Conservation (phyloP, 2,888 invertebrate genomes). For the Baronia brevicornis region DNA sequence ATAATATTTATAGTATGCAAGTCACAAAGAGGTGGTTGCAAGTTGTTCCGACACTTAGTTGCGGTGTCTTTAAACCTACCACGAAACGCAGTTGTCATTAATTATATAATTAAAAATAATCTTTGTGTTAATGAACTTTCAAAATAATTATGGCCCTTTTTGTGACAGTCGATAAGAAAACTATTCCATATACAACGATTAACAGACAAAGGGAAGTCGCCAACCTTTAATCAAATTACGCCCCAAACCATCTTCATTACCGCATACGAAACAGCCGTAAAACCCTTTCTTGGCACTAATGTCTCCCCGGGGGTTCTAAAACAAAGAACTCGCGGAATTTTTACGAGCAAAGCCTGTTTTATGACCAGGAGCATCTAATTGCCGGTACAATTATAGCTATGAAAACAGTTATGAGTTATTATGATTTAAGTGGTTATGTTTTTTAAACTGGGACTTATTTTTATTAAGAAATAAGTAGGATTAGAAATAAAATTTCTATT, state of each 20-base stretch:
- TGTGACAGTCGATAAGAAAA: no score
- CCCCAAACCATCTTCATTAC: slow-evolving; percentile 19
- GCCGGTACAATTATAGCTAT: slow-evolving; percentile 22
- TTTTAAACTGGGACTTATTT: no score
- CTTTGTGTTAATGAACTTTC: no score
- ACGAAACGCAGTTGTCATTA: no score
- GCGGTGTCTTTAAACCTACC: no score
- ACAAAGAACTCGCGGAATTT: slow-evolving; percentile 35
- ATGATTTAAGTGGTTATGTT: slow-evolving; percentile 8
- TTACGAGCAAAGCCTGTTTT: slow-evolving; percentile 33
- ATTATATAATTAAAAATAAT: no score
- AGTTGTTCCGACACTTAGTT: no score
- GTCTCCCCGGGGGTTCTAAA: slow-evolving; percentile 30
- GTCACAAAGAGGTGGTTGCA: no score
- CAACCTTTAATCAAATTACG: slow-evolving; percentile 17
- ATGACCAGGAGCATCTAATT: slow-evolving; percentile 28
- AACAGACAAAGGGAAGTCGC: slow-evolving; percentile 21
- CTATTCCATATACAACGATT: slow-evolving; percentile 14
- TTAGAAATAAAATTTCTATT: no score
- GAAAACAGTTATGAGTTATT: slow-evolving; percentile 11
- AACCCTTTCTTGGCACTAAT: slow-evolving; percentile 37
- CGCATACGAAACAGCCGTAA: slow-evolving; percentile 21
- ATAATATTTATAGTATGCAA: no score
- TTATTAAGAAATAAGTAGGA: no score
- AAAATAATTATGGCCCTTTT: no score